These are phyloP conservation scores for Drosophila anceps DNA, from an alignment of 2,888 invertebrate genomes.

Conservation along the genomic window DNA sequence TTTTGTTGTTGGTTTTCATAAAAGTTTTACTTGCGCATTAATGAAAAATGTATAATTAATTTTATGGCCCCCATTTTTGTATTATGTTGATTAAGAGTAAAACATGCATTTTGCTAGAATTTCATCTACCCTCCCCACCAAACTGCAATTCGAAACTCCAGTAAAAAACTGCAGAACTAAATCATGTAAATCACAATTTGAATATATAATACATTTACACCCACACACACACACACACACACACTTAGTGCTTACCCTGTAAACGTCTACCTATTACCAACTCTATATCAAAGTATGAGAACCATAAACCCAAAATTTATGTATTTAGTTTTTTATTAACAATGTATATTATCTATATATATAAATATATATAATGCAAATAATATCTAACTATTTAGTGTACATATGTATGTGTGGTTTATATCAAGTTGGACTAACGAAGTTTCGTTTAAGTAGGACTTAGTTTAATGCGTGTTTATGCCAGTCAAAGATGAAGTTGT, in stretches of 20 bases:
- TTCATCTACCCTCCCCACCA: neutral
- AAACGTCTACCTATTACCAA: slow-evolving; percentile 18
- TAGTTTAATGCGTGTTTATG: neutral
- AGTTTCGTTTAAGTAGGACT: neutral
- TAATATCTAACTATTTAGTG: slow-evolving; percentile 7
- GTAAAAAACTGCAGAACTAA: slow-evolving; percentile 12
- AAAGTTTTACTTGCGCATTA: slow-evolving; percentile 54
- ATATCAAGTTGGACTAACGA: slow-evolving; percentile 6
- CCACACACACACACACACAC: slow-evolving; percentile 3
- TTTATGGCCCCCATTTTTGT: slow-evolving; percentile 34
- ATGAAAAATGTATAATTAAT: slow-evolving; percentile 63
- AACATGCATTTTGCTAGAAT: slow-evolving; percentile 45
- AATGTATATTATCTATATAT: slow-evolving; percentile 4
- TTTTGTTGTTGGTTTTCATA: neutral
- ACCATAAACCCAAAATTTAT: slow-evolving; percentile 10
- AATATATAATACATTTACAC: slow-evolving; percentile 16
- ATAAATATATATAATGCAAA: slow-evolving; percentile 1
- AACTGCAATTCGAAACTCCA: slow-evolving; percentile 17
- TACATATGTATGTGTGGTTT: slow-evolving; percentile 15
- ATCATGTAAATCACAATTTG: slow-evolving; percentile 32
- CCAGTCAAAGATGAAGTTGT: neutral
- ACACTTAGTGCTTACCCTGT: slow-evolving; percentile 36
- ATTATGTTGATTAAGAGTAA: slow-evolving; percentile 36
- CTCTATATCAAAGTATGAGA: slow-evolving; percentile 7
- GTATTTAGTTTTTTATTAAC: slow-evolving; percentile 32